Base-by-base conservation (phyloP, 1,140 invertebrate genomes). In the Halesus radiatus region DNA sequence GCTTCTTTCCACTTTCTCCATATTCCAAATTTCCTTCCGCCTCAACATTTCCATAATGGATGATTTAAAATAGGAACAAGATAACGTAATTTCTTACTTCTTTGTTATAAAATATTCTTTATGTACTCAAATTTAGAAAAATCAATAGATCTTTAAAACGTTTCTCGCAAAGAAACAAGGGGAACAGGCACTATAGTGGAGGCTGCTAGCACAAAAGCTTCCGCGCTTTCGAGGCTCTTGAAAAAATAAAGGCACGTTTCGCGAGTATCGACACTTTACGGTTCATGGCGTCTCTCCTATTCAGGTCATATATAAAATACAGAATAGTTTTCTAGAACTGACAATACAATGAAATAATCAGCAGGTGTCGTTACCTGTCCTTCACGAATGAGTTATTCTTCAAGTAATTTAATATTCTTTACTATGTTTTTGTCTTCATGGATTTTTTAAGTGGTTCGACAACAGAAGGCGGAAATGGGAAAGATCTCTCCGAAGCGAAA, bases 191-290 rank as follows among this genome's bases (percentile, higher is more conserved):
- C 29, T n/a, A 3, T 29, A 10, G 22, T 18, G n/a, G 26, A 29
- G 29, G n/a, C 22, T 29, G 5, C 22, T 66, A 7, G 8, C 10
- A 66, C 29, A 60, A 60, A 60, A 60, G 56, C 56, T 15, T 22
- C 56, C 56, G 56, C 23, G 15, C 56, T 20, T 18, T 20, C 56
- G 3, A 23, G 10, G 56, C 56, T 22, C 56, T 60, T 60, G 56
- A 60, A 60, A 22, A 60, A 6, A 8, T 23, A 60, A 60, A 60
- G 56, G 56, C 56, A 60, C 56, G 56, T 60, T 60, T 60, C 56
- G 56, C 56, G 23, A 60, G 56, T 60, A 60, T 66, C 62, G 62
- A 66, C 62, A 37, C 29, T 66, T 66, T 66, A 32, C 62, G 10
- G 22, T 20, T 60, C 56, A 18, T 20, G 56, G 23, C 56, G 56